Base-by-base conservation (phyloP, 1,140 invertebrate species). In the Halictus rubicundus region DNA sequence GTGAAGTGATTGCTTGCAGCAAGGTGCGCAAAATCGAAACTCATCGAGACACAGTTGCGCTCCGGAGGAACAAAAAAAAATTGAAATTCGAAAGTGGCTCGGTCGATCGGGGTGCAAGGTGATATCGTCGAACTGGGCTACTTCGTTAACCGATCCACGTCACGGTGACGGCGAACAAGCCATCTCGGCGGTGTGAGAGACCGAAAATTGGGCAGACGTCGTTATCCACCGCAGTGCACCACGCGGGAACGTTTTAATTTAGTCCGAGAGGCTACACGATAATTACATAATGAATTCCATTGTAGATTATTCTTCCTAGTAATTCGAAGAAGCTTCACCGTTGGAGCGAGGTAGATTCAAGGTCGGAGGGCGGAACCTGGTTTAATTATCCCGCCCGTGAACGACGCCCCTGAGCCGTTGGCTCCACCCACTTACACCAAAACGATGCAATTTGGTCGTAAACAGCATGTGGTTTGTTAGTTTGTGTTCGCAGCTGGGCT, bases 71-170 rank as follows among this genome's bases (percentile, higher is more conserved):
- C 14, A 52, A 52, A 52, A 52, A n/a, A 63, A 52, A 71, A 63
- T 68, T 52, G 68, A 64, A 63, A 78, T 78, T 70, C 66, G 68
- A 78, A 78, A 78, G 71, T 64, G 76, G 68, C 19, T 10, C 21
- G 75, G 65, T 63, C 66, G 59, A 78, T 78, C n/a, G 75, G 75
- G 32, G 32, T 16, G 57, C 66, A 16, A n/a, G 46, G 57, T 63
- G 70, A 78, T 54, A 61, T 78, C 68, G 66, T 63, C 27, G 66
- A 12, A 16, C 6, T 6, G 19, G 27, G 27, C 12, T 54, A 54
- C 75, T 70, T 78, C 75, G 75, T 78, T 78, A 78, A 71, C 75
- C n/a, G 75, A 63, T 70, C 75, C 68, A 19, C 68, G 68, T 71
- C 68, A 78, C 68, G n/a, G 68, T 78, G 68, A 54, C 42, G 21